Conservation (phyloP, 2,113 vertebrate species). For the Trogon melanurus region DNA sequence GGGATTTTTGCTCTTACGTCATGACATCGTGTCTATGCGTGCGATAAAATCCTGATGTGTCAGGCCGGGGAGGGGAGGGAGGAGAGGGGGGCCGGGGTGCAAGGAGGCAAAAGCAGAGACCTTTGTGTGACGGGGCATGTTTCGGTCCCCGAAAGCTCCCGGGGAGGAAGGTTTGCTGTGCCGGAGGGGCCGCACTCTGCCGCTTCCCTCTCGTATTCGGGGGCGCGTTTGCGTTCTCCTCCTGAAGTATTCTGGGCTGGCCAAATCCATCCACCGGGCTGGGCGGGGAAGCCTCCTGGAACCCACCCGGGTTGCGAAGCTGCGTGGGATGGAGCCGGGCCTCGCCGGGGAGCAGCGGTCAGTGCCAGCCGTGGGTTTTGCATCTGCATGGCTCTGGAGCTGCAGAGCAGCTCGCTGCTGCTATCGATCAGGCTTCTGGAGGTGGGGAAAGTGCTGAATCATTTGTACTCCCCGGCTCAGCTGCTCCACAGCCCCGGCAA, state of each 20-base stretch:
- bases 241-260: neutral
- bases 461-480: conserved; percentile 26
- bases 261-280: neutral
- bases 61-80: neutral
- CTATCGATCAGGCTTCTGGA: conserved; percentile 29
- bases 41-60: neutral
- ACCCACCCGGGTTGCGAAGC: neutral
- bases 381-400: neutral
- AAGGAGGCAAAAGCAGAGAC: neutral
- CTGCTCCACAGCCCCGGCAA: neutral
- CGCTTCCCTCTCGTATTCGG: fast-evolving
- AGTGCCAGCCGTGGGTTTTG: fast-evolving
- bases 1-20: conserved; percentile 30
- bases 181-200: neutral
- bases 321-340: neutral
- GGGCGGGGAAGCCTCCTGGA: fast-evolving
- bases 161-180: neutral
- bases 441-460: conserved; percentile 79
- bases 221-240: neutral
- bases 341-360: neutral
- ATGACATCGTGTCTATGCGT: neutral
- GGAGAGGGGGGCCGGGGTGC: neutral
- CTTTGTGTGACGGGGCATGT: neutral
- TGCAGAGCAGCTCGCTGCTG: neutral
- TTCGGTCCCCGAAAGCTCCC: fast-evolving